Conservation (phyloP, 2,797 vertebrate species). For the Pristis pectinata region DNA sequence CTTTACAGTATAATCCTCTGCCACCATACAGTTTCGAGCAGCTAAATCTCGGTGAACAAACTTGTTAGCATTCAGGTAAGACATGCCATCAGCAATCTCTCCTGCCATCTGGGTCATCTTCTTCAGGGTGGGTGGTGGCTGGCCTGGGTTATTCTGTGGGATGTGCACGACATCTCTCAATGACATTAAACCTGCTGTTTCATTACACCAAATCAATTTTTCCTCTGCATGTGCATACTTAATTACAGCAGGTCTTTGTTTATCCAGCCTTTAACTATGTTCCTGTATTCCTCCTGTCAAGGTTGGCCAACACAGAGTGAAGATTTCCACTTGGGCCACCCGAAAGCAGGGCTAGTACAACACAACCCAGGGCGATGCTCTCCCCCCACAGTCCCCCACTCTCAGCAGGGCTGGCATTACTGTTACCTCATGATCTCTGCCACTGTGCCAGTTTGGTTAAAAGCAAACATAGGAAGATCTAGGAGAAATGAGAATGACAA, state of each 20-base stretch:
- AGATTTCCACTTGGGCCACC: not conserved
- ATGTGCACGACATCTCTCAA: not conserved
- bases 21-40: conserved; percentile 97
- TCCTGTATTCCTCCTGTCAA: not conserved
- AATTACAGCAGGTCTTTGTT: not conserved
- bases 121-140: conserved; percentile 81
- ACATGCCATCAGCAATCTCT: conserved; percentile 96
- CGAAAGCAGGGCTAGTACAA: not conserved
- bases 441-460: not conserved
- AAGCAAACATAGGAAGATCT: not conserved
- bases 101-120: conserved; percentile 99
- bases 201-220: not conserved
- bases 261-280: not conserved
- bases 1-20: conserved; percentile 96
- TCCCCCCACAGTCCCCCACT: not conserved
- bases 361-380: not conserved
- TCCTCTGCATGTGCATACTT: no score
- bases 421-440: not conserved
- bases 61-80: conserved; percentile 97
- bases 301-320: not conserved
- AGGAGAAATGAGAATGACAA: no score
- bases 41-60: conserved; percentile 96
- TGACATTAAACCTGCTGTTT: no score
- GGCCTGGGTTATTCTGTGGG: conserved; percentile 69
- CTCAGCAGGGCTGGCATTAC: not conserved